phyloP scores from a whole-genome alignment of 1,140 invertebrate species.

The Aphis craccivora region DNA sequence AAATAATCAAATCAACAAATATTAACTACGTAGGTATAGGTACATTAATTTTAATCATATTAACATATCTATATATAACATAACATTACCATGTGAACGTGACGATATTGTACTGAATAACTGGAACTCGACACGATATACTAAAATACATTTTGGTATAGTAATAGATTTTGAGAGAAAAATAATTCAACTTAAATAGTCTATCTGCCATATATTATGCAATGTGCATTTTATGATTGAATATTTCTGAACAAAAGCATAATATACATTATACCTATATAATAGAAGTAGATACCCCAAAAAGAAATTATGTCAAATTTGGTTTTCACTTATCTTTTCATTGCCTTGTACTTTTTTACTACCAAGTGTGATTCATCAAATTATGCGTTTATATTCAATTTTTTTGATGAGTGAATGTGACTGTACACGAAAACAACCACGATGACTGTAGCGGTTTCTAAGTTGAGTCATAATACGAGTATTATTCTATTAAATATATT shows the following conservation, averaged over 20 bases:
- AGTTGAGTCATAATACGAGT: constrained; percentile 22
- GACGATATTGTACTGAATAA: neutral
- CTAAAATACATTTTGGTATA: neutral
- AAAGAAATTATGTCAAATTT: neutral
- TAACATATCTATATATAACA: neutral
- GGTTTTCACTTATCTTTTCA: neutral
- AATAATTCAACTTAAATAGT: neutral
- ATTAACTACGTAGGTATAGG: neutral
- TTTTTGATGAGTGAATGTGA: neutral
- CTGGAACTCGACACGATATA: neutral
- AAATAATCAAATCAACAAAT: too few species aligned
- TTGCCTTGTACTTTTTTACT: neutral
- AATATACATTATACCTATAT: too few species aligned
- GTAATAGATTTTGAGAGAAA: neutral
- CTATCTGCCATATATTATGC: neutral
- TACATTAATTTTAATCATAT: neutral
- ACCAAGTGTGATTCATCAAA: constrained; percentile 41
- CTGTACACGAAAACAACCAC: neutral
- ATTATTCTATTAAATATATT: neutral
- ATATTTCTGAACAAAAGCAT: neutral
- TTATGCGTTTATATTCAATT: neutral
- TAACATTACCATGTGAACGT: neutral
- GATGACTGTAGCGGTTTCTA: constrained; percentile 1
- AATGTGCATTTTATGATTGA: neutral
- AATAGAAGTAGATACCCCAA: neutral